A percentile compares a stretch with the other conserved stretches of the same genome.
phyloP scores from a whole-genome alignment of 2,113 vertebrate species.

The Chascanopsetta lugubris region DNA sequence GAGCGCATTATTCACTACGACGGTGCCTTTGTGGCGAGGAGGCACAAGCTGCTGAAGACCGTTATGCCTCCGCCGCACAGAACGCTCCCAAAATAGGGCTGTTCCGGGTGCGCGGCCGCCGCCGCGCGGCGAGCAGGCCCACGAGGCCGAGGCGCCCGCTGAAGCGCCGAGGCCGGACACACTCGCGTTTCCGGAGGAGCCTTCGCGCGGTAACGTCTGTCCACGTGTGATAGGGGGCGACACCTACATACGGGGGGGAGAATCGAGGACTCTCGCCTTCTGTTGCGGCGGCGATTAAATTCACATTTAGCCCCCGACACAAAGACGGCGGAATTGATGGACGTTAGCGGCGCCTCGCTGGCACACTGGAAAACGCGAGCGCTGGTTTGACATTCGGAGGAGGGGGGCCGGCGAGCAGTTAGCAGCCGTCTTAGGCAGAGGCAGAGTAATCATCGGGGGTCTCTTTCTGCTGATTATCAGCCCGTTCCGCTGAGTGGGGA shows the following conservation, averaged over 20 bases:
- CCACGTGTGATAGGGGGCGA: conserved; percentile 64
- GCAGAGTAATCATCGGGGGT: conserved; percentile 74
- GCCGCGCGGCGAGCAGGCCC: conserved; percentile 4
- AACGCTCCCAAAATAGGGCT: conserved; percentile 46
- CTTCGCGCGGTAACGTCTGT: conserved; percentile 45
- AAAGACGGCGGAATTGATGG: conserved; percentile 69
- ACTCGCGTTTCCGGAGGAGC: conserved; percentile 35
- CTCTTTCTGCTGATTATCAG: conserved; percentile 76
- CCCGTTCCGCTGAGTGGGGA: conserved; percentile 67
- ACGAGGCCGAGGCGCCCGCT: conserved; percentile 6
- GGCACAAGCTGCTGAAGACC: conserved; percentile 48
- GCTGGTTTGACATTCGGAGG: conserved; percentile 64
- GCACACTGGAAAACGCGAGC: conserved; percentile 36
- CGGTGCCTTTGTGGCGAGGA: conserved; percentile 39
- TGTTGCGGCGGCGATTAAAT: conserved; percentile 75
- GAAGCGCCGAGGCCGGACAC: too few relatives aligned
- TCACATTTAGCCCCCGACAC: conserved; percentile 67
- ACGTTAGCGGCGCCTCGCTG: conserved; percentile 33
- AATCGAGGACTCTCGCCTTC: conserved; percentile 45
- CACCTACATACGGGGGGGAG: conserved; percentile 56
- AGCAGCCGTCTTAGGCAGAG: conserved; percentile 58
- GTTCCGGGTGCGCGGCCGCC: conserved; percentile 22
- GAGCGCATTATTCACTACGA: conserved; percentile 67
- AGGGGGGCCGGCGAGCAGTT: conserved; percentile 58
- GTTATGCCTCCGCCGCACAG: conserved; percentile 60